A percentile compares a stretch with the other conserved stretches of the same genome.
phyloP scores from a whole-genome alignment of 2,888 invertebrate genomes.

The Euclidia mi region DNA sequence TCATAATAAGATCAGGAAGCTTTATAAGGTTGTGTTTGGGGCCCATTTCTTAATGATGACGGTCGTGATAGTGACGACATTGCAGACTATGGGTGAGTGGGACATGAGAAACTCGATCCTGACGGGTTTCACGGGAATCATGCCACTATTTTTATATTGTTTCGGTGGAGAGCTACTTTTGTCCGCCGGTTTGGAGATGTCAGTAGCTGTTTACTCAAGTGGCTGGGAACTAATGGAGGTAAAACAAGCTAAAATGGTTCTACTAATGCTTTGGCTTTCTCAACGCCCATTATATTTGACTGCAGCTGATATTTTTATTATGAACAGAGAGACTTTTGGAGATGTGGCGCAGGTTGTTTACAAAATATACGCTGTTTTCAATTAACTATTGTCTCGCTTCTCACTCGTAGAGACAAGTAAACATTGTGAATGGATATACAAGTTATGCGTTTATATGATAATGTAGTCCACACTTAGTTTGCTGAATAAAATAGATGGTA shows the following conservation, averaged over 20 bases:
- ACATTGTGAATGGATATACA: constrained; percentile 10
- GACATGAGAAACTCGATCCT: constrained; percentile 69
- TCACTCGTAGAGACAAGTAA: constrained; percentile 7
- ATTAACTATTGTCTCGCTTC: constrained; percentile 50
- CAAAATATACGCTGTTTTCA: constrained; percentile 77
- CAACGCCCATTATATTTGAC: constrained; percentile 68
- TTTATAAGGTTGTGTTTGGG: constrained; percentile 70
- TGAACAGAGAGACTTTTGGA: constrained; percentile 75
- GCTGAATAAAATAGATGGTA: constrained; percentile 2
- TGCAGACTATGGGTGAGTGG: constrained; percentile 74
- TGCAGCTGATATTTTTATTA: constrained; percentile 70
- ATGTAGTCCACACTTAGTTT: constrained; percentile 10
- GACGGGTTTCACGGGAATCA: constrained; percentile 67
- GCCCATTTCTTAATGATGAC: constrained; percentile 75
- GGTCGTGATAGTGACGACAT: constrained; percentile 70
- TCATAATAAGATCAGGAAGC: constrained; percentile 61
- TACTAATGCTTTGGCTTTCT: constrained; percentile 65
- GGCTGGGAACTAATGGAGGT: constrained; percentile 73
- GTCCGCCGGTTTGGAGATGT: constrained; percentile 65
- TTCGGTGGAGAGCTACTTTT: constrained; percentile 75
- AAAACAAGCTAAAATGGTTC: constrained; percentile 63
- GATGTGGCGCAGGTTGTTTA: constrained; percentile 72
- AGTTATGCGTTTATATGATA: constrained; percentile 2
- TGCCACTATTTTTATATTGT: constrained; percentile 74
- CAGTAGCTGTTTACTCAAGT: constrained; percentile 63